Base-by-base conservation (phyloP, 2,888 invertebrate genomes). In the Ormyrus nitidulus region DNA sequence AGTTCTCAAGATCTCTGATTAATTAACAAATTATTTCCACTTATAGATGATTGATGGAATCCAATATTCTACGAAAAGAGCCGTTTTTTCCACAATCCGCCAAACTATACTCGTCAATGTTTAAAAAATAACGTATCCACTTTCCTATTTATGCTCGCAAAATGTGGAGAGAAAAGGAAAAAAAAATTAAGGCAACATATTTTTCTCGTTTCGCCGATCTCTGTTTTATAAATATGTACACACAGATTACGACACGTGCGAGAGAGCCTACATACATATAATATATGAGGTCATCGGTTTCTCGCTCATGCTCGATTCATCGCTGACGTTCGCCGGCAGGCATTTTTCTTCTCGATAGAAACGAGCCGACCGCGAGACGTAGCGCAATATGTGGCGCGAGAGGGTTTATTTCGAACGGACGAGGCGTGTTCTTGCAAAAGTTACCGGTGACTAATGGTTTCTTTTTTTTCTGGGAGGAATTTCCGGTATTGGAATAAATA, bases 241-340 rank as follows among this genome's bases (percentile, higher is more conserved):
- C 34, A 34, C 34, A 34, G 34, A 19, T 34, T 34, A 34, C 34
- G 34, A 34, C 34, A 34, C 34, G 34, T 34, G 34, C 34, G 34
- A 19, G 19, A 19, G 19, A 34, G 34, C 34, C 34, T 34, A 34
- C 34, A 4, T 34, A 11, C 51, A 11, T 66, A 51, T 66, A 64
- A 64, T 64, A n/a, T 56, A 64, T 64, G 64, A 64, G 64, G 13
- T 64, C 64, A 64, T 64, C 34, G 64, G 19, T 46, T 44, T 53
- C 75, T 73, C 66, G 70, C 65, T 53, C 56, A 13, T 19, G 77
- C 62, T 49, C 65, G 65, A 66, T n/a, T 66, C 65, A 66, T 66
- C 65, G 51, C 65, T 65, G 49, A 65, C 65, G 65, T 51, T 49
- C 34, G 46, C 9, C 65, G 49, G 5, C 19, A 19, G 51, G 49